Evolutionary conservation across 2,797 vertebrate genomes (phyloP).

Genomic region (Arctocebus calabarensis): DNA sequence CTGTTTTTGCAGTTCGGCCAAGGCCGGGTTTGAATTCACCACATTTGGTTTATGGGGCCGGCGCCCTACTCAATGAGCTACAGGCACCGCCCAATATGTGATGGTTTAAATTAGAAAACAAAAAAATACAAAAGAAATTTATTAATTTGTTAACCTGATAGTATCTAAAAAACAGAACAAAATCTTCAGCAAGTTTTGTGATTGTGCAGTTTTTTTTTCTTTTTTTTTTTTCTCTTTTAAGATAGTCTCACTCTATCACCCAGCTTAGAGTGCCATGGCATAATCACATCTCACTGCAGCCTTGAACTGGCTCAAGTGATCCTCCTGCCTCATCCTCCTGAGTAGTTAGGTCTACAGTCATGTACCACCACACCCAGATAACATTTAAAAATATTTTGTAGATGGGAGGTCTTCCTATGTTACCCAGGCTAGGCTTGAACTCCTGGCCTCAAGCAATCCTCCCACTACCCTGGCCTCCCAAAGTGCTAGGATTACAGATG

Average conservation of each 20-base stretch:
- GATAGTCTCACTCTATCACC: background rate
- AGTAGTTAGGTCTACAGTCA: background rate
- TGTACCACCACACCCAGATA: background rate
- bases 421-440: background rate
- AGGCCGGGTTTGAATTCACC: no score
- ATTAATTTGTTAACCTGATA: no score
- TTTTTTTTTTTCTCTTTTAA: background rate
- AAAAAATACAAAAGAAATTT: no score
- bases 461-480: background rate
- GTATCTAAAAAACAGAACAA: no score
- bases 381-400: background rate
- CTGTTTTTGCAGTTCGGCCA: no score
- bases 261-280: background rate
- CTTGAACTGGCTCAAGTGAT: background rate
- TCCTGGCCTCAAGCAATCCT: background rate
- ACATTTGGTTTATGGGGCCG: no score
- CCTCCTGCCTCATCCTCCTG: background rate
- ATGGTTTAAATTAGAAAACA: no score
- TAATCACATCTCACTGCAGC: background rate
- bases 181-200: no score
- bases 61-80: no score
- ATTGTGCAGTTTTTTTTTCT: no score
- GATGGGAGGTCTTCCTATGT: background rate
- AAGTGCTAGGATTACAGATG: background rate
- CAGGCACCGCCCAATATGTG: no score